These are phyloP conservation scores for Fragum fragum DNA, from an alignment of 2,888 invertebrate species.

Conservation along the genomic window DNA sequence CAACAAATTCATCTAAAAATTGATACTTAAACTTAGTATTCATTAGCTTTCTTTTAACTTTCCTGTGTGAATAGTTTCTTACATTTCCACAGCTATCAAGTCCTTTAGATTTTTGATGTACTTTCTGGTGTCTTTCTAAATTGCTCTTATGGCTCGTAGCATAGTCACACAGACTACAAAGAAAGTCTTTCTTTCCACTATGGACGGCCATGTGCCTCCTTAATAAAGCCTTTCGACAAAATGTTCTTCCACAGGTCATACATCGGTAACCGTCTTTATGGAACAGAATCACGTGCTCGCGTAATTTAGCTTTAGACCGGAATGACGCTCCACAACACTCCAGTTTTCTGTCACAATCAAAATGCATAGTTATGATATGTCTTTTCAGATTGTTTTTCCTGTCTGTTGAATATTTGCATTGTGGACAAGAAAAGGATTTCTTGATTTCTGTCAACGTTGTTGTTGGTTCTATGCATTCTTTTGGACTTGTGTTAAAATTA, in stretches of 20 bases:
- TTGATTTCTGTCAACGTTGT: background rate
- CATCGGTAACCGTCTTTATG: constrained; percentile 87
- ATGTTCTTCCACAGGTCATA: constrained; percentile 85
- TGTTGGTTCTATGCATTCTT: background rate
- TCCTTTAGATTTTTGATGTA: constrained; percentile 69
- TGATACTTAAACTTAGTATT: background rate
- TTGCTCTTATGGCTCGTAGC: constrained; percentile 87
- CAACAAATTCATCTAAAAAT: background rate
- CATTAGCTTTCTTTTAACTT: background rate
- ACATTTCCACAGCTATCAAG: background rate
- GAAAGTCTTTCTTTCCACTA: constrained; percentile 87
- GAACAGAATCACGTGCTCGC: constrained; percentile 85
- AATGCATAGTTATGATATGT: constrained; percentile 87
- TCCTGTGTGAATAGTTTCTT: background rate
- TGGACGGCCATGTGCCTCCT: constrained; percentile 87
- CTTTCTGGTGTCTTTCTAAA: constrained; percentile 86
- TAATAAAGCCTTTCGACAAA: constrained; percentile 87
- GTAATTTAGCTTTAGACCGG: constrained; percentile 85
- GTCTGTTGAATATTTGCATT: constrained; percentile 85
- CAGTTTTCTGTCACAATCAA: constrained; percentile 78
- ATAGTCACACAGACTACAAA: constrained; percentile 86
- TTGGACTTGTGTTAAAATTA: background rate
- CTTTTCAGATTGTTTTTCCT: constrained; percentile 87
- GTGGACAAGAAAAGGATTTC: constrained; percentile 71
- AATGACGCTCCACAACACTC: constrained; percentile 86